phyloP scores from a whole-genome alignment of 2,888 invertebrate species.

The Cantharis lateralis region DNA sequence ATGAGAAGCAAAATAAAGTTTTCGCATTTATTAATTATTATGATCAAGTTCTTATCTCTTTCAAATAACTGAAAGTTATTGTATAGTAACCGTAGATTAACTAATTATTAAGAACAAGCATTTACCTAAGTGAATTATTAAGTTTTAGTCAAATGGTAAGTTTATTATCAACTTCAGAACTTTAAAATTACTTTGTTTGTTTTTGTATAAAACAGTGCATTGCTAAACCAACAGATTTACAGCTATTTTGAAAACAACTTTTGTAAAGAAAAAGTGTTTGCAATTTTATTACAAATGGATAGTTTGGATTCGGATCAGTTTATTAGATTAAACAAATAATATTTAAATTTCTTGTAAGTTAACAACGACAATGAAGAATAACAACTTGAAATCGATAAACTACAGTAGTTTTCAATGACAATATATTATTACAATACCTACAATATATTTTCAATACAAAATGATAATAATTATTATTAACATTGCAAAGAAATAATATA shows the following conservation, averaged over 20 bases:
- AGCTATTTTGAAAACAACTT: not conserved
- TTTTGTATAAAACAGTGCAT: not conserved
- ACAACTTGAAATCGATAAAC: not conserved
- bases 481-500: not conserved
- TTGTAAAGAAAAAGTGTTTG: not conserved
- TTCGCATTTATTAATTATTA: not conserved
- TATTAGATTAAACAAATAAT: no score
- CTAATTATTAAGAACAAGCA: not conserved
- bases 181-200: not conserved
- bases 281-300: not conserved
- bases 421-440: no score
- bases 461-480: not conserved
- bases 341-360: no score
- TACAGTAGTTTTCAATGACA: no score
- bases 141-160: not conserved
- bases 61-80: slow-evolving; percentile 13
- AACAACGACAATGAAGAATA: no score
- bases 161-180: not conserved
- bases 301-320: no score
- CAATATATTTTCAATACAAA: no score
- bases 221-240: not conserved
- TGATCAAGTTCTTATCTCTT: slow-evolving; percentile 16
- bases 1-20: slow-evolving; percentile 4
- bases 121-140: not conserved
- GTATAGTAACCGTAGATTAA: slow-evolving; percentile 9